Conservation (phyloP, 2,113 vertebrate species). For the Pholis gunnellus region DNA sequence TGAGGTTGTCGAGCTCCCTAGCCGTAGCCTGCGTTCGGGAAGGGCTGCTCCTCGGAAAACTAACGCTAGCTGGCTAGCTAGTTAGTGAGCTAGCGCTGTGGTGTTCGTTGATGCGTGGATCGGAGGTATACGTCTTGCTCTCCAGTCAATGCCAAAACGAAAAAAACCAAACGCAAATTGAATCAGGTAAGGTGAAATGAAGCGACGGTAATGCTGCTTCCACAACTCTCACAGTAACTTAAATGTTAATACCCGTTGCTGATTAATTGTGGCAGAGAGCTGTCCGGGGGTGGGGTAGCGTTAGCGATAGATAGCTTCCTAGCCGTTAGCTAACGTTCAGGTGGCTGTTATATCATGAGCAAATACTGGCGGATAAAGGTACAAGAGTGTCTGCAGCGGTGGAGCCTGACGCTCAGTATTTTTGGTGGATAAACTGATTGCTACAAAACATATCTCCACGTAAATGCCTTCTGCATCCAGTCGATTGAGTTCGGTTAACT, state of each 20-base stretch:
- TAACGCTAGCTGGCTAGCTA: constrained; percentile 81
- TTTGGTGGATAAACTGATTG: background rate
- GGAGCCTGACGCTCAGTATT: background rate
- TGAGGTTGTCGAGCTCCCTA: constrained; percentile 73
- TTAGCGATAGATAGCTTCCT: constrained; percentile 44
- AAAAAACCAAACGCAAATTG: constrained; percentile 76
- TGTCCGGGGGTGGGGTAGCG: constrained; percentile 78
- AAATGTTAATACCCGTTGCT: background rate
- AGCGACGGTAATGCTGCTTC: background rate
- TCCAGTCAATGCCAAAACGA: constrained; percentile 86
- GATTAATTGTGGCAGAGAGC: constrained; percentile 56
- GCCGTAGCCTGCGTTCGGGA: constrained; percentile 79
- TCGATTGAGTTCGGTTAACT: background rate
- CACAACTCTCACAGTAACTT: background rate
- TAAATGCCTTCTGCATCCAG: background rate
- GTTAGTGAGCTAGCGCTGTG: constrained; percentile 80
- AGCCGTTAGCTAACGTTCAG: constrained; percentile 52
- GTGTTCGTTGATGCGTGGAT: constrained; percentile 85
- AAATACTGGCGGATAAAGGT: background rate
- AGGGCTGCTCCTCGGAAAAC: constrained; percentile 82
- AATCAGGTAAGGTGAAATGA: constrained; percentile 77
- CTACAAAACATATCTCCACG: background rate
- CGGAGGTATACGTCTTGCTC: constrained; percentile 76
- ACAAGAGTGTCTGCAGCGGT: background rate
- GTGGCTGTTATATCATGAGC: constrained; percentile 45